These are phyloP conservation scores for Acanthornis magna DNA, from an alignment of 2,797 vertebrate species.

Conservation along the genomic window DNA sequence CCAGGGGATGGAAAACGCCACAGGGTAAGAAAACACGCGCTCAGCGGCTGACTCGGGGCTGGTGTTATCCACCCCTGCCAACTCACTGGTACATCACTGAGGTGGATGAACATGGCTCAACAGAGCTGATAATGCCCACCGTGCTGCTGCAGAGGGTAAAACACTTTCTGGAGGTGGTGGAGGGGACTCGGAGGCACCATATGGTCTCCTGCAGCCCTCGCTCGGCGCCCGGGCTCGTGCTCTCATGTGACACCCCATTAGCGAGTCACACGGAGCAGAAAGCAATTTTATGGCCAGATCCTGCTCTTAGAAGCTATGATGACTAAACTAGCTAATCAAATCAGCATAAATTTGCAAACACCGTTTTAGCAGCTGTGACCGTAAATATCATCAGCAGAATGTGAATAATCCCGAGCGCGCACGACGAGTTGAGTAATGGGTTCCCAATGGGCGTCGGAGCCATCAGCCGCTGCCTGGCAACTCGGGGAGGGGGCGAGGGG, in stretches of 20 bases:
- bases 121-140: neutral
- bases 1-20: neutral
- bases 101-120: neutral
- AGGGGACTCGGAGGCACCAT: conserved; percentile 48
- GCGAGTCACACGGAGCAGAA: conserved; percentile 67
- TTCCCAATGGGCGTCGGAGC: conserved; percentile 66
- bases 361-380: conserved; percentile 75
- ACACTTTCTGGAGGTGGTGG: conserved; percentile 23
- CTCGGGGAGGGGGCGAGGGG: conserved; percentile 2
- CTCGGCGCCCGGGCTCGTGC: neutral
- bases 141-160: neutral
- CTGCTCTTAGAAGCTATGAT: conserved; percentile 64
- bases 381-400: conserved; percentile 62
- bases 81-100: neutral
- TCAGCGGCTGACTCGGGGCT: neutral
- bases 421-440: conserved; percentile 69
- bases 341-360: conserved; percentile 79
- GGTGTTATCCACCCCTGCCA: neutral
- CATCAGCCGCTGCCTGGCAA: conserved; percentile 70
- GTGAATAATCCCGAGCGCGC: conserved; percentile 55
- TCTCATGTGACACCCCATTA: conserved; percentile 71
- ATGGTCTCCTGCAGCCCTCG: conserved; percentile 53
- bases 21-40: rapidly evolving
- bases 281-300: conserved; percentile 68
- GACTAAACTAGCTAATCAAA: conserved; percentile 80